These are phyloP conservation scores for Dromococcyx pavoninus DNA, from an alignment of 2,797 vertebrate genomes.

Conservation along the genomic window DNA sequence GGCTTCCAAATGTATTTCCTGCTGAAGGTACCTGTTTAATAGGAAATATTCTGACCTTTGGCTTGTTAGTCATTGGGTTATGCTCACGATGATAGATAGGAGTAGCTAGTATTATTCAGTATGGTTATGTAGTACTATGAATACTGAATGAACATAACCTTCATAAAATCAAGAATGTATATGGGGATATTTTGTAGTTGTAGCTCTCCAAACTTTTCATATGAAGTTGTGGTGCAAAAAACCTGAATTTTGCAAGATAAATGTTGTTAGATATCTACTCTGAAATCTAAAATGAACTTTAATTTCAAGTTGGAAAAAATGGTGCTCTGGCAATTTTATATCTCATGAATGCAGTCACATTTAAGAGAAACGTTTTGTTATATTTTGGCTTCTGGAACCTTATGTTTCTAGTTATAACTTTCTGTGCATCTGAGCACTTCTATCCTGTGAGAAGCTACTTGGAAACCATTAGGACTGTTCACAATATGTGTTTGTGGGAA, in stretches of 20 bases:
- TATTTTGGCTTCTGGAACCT: background rate
- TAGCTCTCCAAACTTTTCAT: background rate
- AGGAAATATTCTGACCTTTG: background rate
- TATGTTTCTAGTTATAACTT: background rate
- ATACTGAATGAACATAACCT: background rate
- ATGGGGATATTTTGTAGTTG: background rate
- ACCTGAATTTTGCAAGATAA: background rate
- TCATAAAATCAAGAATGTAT: background rate
- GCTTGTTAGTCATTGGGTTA: background rate
- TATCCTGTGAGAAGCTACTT: background rate
- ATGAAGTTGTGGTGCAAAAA: background rate
- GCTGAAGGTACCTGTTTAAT: background rate
- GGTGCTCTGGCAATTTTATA: background rate
- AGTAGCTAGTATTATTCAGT: background rate
- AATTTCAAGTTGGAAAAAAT: background rate
- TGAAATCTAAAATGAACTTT: constrained; percentile 23
- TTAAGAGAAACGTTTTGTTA: background rate
- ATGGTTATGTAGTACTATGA: background rate
- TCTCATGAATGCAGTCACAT: background rate
- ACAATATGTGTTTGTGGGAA: background rate
- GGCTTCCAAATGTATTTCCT: background rate
- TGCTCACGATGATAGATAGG: background rate
- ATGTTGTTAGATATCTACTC: background rate
- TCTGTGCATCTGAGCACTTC: background rate
- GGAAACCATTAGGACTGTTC: background rate